Base-by-base conservation (phyloP, 2,888 invertebrate species). In the Camponotus fellah region DNA sequence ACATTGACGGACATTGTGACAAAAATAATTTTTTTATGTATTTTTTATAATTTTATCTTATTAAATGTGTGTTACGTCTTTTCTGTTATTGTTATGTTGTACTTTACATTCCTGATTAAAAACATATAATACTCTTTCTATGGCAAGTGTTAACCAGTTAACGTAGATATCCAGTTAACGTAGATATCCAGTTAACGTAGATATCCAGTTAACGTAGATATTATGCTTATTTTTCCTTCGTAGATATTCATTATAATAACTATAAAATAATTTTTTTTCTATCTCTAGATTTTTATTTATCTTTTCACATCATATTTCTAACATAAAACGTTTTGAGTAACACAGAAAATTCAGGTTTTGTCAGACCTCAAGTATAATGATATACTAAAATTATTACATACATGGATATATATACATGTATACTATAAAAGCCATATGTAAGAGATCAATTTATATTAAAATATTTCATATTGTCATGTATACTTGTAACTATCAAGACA, bases 361-460 rank as follows among this genome's bases (percentile, higher is more conserved):
- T 92, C 93, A 94, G 94, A 94, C 94, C 94, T 94, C 94, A 94
- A 92, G 88, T 93, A 92, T 93, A 92, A 92, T 89, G 89, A 89
- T 93, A 92, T 90, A 90, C 88, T 91, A 91, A 91, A 91, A 90
- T 92, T 91, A 93, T 91, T 89, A 91, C 91, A 93, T 90, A 92
- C 90, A 92, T 86, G 91, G 88, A 88, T 65, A 84, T 69, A 82
- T 89, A 90, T 87, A 86, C 85, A 89, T 85, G 85, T 87, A 88
- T 92, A 91, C 68, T 85, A 90, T 92, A 84, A 65, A 88, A 85
- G 8, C 46, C 37, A 26, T 80, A 65, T 86, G 80, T 86, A 87
- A 86, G 84, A 91, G 87, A 91, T 91, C 89, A 92, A 93, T 92
- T 91, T 93, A 93, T 93, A 94, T 92, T 93, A 92, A 93, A 93